phyloP scores from a whole-genome alignment of 2,113 vertebrate species.

The Ondatra zibethicus region DNA sequence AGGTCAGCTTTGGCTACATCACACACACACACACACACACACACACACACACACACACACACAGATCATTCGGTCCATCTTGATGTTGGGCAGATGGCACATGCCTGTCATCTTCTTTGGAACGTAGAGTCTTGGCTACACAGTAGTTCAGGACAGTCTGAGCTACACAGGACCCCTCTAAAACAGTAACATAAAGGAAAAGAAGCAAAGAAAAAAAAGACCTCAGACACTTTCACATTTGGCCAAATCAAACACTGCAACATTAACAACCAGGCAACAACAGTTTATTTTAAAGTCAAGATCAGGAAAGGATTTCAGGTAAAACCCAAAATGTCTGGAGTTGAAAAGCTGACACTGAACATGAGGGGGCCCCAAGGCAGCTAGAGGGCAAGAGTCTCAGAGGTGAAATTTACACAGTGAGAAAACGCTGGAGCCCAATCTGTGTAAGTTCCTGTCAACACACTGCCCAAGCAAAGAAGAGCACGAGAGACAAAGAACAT shows the following conservation, averaged over 20 bases:
- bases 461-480: not conserved
- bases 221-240: not conserved
- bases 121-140: not conserved
- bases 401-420: not conserved
- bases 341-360: not conserved
- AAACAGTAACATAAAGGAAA: not conserved
- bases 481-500: not conserved
- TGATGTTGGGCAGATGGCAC: not conserved
- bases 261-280: not conserved
- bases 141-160: not conserved
- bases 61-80: not conserved
- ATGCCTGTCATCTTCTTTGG: not conserved
- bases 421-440: not conserved
- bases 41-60: not conserved
- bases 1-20: not conserved
- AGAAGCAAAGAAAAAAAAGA: not conserved
- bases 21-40: not conserved
- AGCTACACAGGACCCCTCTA: not conserved
- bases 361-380: not conserved
- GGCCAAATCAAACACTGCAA: not conserved
- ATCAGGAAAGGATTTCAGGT: not conserved
- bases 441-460: not conserved
- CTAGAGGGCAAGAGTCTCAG: not conserved
- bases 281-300: not conserved
- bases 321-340: not conserved